Base-by-base conservation (phyloP, 2,888 invertebrate genomes). In the Apantesis nais region DNA sequence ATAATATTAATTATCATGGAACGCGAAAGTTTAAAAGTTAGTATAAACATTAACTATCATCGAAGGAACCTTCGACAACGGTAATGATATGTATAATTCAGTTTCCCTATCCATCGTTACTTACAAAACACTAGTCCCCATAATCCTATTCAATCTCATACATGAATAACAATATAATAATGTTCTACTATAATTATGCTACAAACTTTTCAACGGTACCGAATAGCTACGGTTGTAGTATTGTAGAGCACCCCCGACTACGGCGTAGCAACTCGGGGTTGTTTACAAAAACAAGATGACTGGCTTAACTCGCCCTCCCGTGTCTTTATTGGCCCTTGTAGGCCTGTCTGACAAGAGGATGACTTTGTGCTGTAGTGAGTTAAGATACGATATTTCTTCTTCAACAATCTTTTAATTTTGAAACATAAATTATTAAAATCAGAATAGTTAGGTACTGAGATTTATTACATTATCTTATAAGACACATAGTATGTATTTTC, bases 281-380 rank as follows among this genome's bases (percentile, higher is more conserved):
- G 93, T 93, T 93, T 94, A 93, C 93, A 90, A 90, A 91, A 93
- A 93, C 93, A 93, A 84, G 89, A 93, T 93, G 93, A 94, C 93
- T 93, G 88, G 93, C 93, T 86, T 83, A 90, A 90, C 88, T 87
- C 86, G 87, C 89, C 88, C 88, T 85, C 83, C 87, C 88, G 85
- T 85, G 89, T 87, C 90, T 92, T 92, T 92, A 92, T 92, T 89
- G 90, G 88, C 81, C 88, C 88, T 89, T 82, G 89, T 87, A 90
- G 91, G 90, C 91, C 86, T 89, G 88, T 90, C 87, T 88, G 86
- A 75, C 82, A 72, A n/a, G 70, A 19, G 88, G 85, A 88, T 52
- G 71, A 80, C 34, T 37, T 70, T 79, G 89, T 89, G 82, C 77
- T 75, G 74, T 9, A 80, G 11, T 66, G 74, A 63, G 25, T 3